Evolutionary conservation across 2,797 vertebrate genomes (phyloP), one percentile per base, ranked within the genome.

Genomic region (Oreortyx pictus): DNA sequence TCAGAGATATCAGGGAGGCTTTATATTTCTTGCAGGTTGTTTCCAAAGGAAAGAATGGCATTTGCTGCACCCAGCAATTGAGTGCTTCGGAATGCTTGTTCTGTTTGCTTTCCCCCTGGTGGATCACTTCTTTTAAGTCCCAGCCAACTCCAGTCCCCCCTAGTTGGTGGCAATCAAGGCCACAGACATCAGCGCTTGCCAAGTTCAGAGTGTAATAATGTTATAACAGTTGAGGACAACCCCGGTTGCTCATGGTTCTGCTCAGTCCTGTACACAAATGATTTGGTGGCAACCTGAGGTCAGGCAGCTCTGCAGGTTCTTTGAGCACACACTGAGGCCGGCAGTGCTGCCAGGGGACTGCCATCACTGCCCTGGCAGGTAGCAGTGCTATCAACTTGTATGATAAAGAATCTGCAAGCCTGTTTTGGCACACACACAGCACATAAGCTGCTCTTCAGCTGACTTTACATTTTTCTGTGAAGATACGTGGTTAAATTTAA

Each of bases 1-100:
- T 87, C 46, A 17, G 49, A 67, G 25, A 19, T 54, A 27, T 3
- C 0, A 0, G 17, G 3, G 18, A 29, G 10, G 3, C 7, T 35
- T 61, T 80, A 18, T 74, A 11, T 62, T 57, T 50, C 76, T 89
- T 78, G 54, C 80, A 88, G 59, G 62, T 80, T 87, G 35, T 72
- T 90, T 93, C 46, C 84, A 86, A 49, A 85, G 39, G 16, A 77
- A 92, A 80, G 10, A 67, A 47, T 0, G 1, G 75, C 37, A 29
- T 52, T 62, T 62, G 39, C 6, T 70, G 90, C 46, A 76, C n/a
- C 60, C 66, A 57, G 7, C 25, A 62, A 54, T 2, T 3, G 8
- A 68, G 10, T 43, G 11, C 23, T 62, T 66, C 35, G 47, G 39
- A 90, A 82, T 47, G 66, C 46, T n/a, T 39, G 49, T 5, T 4